phyloP scores from a whole-genome alignment of 2,888 invertebrate genomes.

The Congeria kusceri region DNA sequence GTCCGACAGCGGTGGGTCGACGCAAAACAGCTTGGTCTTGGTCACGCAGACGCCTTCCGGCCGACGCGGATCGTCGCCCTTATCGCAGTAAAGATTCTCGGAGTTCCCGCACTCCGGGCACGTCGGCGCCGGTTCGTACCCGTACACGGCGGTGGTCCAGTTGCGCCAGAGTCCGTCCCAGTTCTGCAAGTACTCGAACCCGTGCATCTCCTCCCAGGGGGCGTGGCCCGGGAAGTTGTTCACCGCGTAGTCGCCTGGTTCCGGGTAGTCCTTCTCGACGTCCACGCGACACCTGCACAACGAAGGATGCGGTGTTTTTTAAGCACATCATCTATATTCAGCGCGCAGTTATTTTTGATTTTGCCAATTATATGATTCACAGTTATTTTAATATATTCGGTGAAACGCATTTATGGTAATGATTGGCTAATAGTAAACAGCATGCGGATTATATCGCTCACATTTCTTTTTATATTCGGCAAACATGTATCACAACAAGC shows the following conservation, averaged over 20 bases:
- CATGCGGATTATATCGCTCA: too few species aligned
- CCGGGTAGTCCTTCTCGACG: slow-evolving; percentile 64
- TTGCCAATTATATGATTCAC: too few species aligned
- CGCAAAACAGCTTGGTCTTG: neutral
- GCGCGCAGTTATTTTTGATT: too few species aligned
- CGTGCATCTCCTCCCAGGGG: slow-evolving; percentile 1
- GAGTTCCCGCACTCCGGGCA: slow-evolving; percentile 16
- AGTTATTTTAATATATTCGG: too few species aligned
- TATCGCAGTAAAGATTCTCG: slow-evolving; percentile 10
- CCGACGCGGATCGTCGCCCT: neutral
- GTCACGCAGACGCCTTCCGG: slow-evolving; percentile 13
- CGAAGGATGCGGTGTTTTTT: too few species aligned
- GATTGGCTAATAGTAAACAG: too few species aligned
- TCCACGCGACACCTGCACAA: neutral
- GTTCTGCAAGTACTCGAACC: neutral
- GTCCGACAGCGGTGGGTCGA: too few species aligned
- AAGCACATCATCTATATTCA: too few species aligned
- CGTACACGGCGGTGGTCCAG: neutral
- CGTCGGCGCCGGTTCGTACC: slow-evolving; percentile 2
- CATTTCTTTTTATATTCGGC: too few species aligned
- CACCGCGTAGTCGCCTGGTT: neutral
- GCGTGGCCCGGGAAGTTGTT: neutral
- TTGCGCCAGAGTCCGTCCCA: slow-evolving; percentile 12
- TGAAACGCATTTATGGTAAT: too few species aligned
- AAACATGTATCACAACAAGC: too few species aligned